Percentiles rank a stretch among this genome's conserved stretches.
These are phyloP conservation scores for Actinia tenebrosa DNA, from an alignment of 64 coral and sea anemone genomes.

Conservation along the genomic window DNA sequence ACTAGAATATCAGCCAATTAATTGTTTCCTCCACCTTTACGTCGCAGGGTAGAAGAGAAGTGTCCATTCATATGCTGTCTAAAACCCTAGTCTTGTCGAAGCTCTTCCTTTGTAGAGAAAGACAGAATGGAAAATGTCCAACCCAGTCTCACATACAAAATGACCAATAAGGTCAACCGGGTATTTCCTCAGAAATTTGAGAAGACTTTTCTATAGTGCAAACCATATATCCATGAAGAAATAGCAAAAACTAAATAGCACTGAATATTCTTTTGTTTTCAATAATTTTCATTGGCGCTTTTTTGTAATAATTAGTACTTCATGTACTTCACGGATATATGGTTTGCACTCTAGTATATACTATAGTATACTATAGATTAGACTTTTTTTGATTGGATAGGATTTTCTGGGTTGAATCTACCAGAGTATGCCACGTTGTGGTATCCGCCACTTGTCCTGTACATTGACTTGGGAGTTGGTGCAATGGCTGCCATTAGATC, in stretches of 20 bases:
- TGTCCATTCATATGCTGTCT: too few species aligned
- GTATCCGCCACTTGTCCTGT: slow-evolving; percentile 81
- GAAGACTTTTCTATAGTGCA: not conserved
- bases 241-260: too few species aligned
- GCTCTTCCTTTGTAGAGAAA: too few species aligned
- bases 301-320: too few species aligned
- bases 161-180: not conserved
- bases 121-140: too few species aligned
- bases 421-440: slow-evolving; percentile 82
- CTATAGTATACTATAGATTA: slow-evolving; percentile 12
- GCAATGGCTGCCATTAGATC: slow-evolving; percentile 89
- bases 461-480: slow-evolving; percentile 97
- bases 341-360: not conserved
- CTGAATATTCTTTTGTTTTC: too few species aligned
- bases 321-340: too few species aligned
- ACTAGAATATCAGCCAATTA: not conserved
- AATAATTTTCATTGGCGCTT: too few species aligned
- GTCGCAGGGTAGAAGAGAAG: too few species aligned
- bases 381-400: slow-evolving; percentile 74
- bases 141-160: not conserved
- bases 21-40: not conserved
- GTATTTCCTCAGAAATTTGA: not conserved
- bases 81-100: too few species aligned
- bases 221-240: not conserved
- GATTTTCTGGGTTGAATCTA: slow-evolving; percentile 84